These are phyloP conservation scores for Pyrocephalus nanus DNA, from an alignment of 2,797 vertebrate species.

Conservation along the genomic window DNA sequence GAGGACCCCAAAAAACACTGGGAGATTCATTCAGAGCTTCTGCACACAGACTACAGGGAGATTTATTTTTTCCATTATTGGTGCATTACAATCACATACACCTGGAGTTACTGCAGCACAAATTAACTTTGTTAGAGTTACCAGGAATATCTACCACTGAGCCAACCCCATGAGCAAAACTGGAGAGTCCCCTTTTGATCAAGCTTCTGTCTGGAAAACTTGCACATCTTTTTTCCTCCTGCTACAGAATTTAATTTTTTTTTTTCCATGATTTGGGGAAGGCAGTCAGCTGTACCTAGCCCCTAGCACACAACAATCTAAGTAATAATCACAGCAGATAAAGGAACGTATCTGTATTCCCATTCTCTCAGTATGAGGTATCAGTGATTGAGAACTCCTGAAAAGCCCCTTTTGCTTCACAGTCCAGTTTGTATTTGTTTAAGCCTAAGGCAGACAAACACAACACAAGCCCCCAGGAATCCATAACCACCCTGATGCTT, in stretches of 20 bases:
- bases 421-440: background rate
- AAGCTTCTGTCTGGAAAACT: background rate
- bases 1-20: background rate
- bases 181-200: background rate
- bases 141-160: background rate
- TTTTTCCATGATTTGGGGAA: background rate
- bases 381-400: background rate
- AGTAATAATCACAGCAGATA: background rate
- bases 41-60: background rate
- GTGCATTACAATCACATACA: background rate
- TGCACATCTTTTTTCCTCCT: background rate
- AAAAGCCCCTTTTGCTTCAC: background rate
- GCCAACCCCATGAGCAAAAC: background rate
- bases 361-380: background rate
- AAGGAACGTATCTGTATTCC: background rate
- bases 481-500: slow-evolving; percentile 27
- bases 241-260: background rate
- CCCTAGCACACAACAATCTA: background rate
- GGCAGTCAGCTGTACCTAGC: background rate
- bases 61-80: background rate
- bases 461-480: slow-evolving; percentile 36
- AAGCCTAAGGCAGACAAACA: slow-evolving; percentile 21
- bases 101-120: background rate
- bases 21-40: background rate
- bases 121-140: background rate